Conservation (phyloP, 2,888 invertebrate genomes). For the Eucera pruinosa region DNA sequence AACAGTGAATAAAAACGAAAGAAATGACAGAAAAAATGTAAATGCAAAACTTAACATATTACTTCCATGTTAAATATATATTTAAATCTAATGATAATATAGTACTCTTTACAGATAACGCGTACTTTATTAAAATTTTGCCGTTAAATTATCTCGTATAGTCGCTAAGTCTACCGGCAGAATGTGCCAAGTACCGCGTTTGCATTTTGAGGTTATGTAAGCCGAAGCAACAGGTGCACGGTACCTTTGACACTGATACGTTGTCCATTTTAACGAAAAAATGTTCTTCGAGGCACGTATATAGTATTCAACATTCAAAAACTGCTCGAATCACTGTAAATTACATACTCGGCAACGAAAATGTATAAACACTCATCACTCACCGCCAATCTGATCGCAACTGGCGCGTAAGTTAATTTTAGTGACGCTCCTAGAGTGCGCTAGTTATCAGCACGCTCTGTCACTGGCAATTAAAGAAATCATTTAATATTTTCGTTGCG, state of each 20-base stretch:
- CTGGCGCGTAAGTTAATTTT: conserved; percentile 28
- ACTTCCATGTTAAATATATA: too few species aligned
- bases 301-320: not conserved
- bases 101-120: not conserved
- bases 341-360: not conserved
- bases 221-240: conserved; percentile 77
- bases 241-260: conserved; percentile 81
- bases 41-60: too few species aligned
- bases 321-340: not conserved
- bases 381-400: not conserved
- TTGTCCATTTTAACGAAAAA: conserved; percentile 74
- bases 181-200: not conserved
- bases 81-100: too few species aligned
- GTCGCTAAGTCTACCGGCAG: not conserved
- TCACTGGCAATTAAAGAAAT: not conserved
- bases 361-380: not conserved
- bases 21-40: too few species aligned
- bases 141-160: not conserved
- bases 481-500: too few species aligned
- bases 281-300: not conserved
- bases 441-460: conserved; percentile 4
- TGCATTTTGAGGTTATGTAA: conserved; percentile 69
- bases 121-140: not conserved
- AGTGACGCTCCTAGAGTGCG: conserved; percentile 35
- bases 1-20: too few species aligned